phyloP scores from a whole-genome alignment of 2,113 vertebrate genomes.

The Bungarus multicinctus region DNA sequence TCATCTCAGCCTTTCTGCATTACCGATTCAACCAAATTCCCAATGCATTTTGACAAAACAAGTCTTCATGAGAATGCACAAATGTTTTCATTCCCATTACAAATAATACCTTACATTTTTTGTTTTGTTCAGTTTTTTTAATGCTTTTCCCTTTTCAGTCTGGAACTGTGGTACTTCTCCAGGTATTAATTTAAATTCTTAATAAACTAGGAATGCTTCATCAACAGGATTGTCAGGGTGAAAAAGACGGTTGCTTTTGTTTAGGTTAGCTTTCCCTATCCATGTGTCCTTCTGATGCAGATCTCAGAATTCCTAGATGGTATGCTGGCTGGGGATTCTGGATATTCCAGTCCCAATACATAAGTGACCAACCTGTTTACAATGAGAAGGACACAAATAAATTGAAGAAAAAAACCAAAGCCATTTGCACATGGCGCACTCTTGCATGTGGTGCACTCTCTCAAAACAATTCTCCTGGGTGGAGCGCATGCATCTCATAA shows the following conservation, averaged over 20 bases:
- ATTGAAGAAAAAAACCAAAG: too few relatives aligned
- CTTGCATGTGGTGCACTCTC: too few relatives aligned
- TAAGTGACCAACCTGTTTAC: too few relatives aligned
- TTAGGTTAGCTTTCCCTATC: background rate
- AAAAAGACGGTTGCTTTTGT: background rate
- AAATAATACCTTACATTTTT: conserved; percentile 36
- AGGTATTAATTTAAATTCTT: conserved; percentile 54
- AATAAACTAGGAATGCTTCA: conserved; percentile 41
- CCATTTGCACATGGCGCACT: too few relatives aligned
- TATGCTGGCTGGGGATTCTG: background rate
- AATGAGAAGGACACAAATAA: too few relatives aligned
- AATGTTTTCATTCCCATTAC: conserved; percentile 51
- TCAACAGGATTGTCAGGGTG: conserved; percentile 37
- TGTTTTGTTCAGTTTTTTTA: background rate
- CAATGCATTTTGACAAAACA: conserved; percentile 44
- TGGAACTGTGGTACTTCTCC: conserved; percentile 13
- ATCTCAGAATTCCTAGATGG: background rate
- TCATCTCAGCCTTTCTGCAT: conserved; percentile 39
- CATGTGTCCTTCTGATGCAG: background rate
- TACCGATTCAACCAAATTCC: conserved; percentile 36
- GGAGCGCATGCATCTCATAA: too few relatives aligned
- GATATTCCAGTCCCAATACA: background rate
- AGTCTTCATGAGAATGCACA: conserved; percentile 55
- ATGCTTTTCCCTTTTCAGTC: conserved; percentile 14
- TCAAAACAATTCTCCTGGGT: too few relatives aligned